Base-by-base conservation (phyloP, 1,140 invertebrate species). In the Helicoverpa armigera region DNA sequence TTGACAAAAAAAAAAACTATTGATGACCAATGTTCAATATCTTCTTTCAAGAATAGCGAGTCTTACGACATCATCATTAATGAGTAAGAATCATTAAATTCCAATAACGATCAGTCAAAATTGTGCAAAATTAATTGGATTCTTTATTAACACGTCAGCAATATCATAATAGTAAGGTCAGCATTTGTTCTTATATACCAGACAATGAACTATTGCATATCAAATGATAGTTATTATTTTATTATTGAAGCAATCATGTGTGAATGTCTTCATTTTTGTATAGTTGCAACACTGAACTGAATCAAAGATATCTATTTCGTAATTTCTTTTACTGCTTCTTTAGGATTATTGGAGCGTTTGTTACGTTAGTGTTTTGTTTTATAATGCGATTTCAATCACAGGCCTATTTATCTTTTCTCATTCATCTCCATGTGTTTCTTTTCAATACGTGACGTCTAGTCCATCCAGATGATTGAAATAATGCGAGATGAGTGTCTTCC, bases 281-380 rank as follows among this genome's bases (percentile, higher is more conserved):
- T n/a, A 5, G 12, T 74, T 74, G 50, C 70, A 65, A 4, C 60
- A 74, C 16, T 53, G 50, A 43, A 29, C 58, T 43, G 11, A 18
- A 80, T 72, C 35, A 53, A 65, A 73, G 50, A 56, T 48, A 16
- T 65, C 60, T 74, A 31, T 65, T 67, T 67, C 31, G 50, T 56
- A 74, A 74, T 48, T 48, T 48, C 16, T 50, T 50, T 58, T 10
- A 11, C 58, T 29, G 43, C 4, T 48, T 29, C 48, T 13, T 14
- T 79, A 70, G 31, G 53, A 72, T 79, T 50, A 79, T 70, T 79
- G n/a, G 3, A 2, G 7, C n/a, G 51, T 79, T 54, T 67, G 58
- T 75, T 75, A 61, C 58, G 48, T 63, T 67, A 50, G 16, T 14
- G 10, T 50, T 5, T n/a, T 43, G 5, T 50, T 2, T 69, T 10